phyloP scores from a whole-genome alignment of 2,113 vertebrate species.

The Myrmecobius fasciatus region DNA sequence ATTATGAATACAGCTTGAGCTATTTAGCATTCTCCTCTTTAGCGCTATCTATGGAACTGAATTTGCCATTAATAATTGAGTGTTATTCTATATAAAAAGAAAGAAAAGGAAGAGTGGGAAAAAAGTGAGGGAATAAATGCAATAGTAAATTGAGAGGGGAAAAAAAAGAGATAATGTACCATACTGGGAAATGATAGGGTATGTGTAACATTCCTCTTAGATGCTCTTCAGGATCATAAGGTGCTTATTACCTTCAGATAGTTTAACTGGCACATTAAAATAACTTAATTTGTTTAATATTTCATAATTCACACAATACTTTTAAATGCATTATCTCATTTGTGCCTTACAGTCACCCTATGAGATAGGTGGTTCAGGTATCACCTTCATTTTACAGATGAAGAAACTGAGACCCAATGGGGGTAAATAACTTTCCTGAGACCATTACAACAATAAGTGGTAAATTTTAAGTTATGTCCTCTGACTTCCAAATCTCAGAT shows the following conservation, averaged over 20 bases:
- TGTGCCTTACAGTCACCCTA: background rate
- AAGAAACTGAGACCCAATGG: background rate
- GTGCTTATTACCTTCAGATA: background rate
- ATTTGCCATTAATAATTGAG: background rate
- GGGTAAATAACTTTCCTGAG: background rate
- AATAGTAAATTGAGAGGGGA: background rate
- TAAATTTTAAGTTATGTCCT: background rate
- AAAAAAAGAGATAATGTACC: background rate
- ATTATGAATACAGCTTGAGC: background rate
- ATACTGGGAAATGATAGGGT: background rate
- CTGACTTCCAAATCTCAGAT: background rate
- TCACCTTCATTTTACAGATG: background rate
- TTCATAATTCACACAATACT: background rate
- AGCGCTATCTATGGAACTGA: background rate
- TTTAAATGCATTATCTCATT: background rate
- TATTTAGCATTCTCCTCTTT: background rate
- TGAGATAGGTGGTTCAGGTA: background rate
- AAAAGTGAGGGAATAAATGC: background rate
- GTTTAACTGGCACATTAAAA: background rate
- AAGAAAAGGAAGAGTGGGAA: background rate
- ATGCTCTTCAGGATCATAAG: background rate
- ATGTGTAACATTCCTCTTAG: background rate
- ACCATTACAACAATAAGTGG: background rate
- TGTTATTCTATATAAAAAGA: background rate
- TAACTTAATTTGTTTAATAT: background rate